Evolutionary conservation across 2,113 vertebrate genomes (phyloP), one percentile per base, ranked within the genome.

Genomic region (Oplegnathus fasciatus): DNA sequence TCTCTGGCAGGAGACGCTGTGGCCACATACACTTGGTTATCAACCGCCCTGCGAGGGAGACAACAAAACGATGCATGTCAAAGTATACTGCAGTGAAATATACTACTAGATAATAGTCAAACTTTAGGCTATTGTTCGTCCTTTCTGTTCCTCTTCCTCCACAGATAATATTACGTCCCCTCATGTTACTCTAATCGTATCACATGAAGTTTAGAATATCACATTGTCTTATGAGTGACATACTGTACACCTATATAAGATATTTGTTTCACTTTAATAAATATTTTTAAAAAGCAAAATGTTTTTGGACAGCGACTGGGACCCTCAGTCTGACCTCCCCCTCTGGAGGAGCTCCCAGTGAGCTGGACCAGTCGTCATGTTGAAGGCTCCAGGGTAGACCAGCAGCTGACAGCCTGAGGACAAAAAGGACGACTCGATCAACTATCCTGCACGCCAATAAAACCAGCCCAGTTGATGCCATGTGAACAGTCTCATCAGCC

Each of bases 291-390:
- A 6, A 17, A 11, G 13, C 17, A 24, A 69, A 48, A 10, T 24
- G 32, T 10, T 62, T 37, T 6, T 42, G 50, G 6, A 52, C 50
- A 52, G 50, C 20, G 18, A 22, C 50, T 22, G 7, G 4, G 4
- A 24, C 32, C 62, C 34, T n/a, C 9, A 4, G 60, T 73, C 96
- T 95, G 90, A 99, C 98, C 98, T 91, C 13, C 94, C 97, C 87
- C 97, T 96, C 90, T 99, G 98, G 5, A 99, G 94, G 58, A 99
- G 93, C 85, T 99, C 98, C 98, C 98, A 99, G 58, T 99, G 98
- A 71, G 97, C 98, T 2, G 98, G 98, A 50, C 98, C 98, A 0
- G 98, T 99, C 40, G 97, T 99, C 97, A 99, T 89, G 92, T 99
- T 99, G 93, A 99, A 99, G 88, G 98, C 98, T 75, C 97, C 98